These are phyloP conservation scores for Mirza zaza DNA, from an alignment of 2,113 vertebrate genomes.

Conservation along the genomic window DNA sequence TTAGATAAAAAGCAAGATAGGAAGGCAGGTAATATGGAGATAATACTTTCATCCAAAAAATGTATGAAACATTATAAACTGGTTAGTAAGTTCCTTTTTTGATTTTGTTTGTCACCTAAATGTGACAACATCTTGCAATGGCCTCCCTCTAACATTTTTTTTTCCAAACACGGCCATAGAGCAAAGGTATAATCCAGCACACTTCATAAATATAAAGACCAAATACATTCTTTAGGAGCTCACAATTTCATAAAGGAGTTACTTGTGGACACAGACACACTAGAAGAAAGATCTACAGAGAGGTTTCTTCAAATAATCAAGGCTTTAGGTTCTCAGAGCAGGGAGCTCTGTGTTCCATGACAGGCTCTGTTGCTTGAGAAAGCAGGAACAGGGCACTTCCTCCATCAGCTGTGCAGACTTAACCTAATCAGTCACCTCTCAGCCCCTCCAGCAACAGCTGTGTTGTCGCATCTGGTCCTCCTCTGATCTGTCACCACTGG, in stretches of 20 bases:
- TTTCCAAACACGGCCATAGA: background rate
- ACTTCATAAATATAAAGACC: slow-evolving; percentile 22
- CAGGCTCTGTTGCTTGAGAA: background rate
- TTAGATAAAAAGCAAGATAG: background rate
- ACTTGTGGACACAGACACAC: background rate
- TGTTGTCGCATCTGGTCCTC: slow-evolving; percentile 76
- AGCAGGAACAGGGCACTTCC: background rate
- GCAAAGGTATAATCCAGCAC: background rate
- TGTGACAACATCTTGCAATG: background rate
- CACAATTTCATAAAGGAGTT: background rate
- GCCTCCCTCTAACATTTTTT: background rate
- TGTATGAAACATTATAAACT: background rate
- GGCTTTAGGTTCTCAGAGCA: background rate
- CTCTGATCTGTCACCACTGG: slow-evolving; percentile 85
- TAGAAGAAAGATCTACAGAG: background rate
- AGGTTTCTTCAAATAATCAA: background rate
- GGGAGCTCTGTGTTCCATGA: background rate
- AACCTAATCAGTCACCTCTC: slow-evolving; percentile 77
- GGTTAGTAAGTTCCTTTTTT: background rate
- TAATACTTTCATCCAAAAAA: background rate
- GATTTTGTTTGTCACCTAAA: background rate
- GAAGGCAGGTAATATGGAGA: background rate
- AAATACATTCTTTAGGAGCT: background rate
- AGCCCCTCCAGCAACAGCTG: slow-evolving; percentile 82
- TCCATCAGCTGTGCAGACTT: slow-evolving; percentile 40